Conservation (phyloP, 1,140 invertebrate genomes). For the Heliconius congener region DNA sequence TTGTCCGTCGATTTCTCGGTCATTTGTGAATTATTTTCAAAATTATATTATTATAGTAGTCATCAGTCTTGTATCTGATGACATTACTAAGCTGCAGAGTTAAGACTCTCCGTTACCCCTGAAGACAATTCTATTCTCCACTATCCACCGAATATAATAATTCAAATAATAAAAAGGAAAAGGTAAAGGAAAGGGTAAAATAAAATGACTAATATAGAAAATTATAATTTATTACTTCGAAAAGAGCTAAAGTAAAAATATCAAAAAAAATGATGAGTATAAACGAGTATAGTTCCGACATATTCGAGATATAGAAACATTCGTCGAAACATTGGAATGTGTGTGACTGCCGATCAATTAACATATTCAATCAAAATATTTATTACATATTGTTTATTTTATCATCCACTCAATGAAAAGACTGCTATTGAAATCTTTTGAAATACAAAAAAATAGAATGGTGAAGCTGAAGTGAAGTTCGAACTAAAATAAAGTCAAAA, state of each 20-base stretch:
- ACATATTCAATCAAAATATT: neutral
- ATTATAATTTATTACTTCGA: slow-evolving; percentile 75
- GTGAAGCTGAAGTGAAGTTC: too few relatives aligned
- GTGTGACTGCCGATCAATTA: slow-evolving; percentile 21
- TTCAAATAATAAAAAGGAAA: neutral
- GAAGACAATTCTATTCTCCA: too few relatives aligned
- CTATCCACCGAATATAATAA: too few relatives aligned
- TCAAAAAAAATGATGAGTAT: slow-evolving; percentile 66
- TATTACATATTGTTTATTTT: neutral
- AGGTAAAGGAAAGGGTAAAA: slow-evolving; percentile 33
- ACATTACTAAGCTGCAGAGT: too few relatives aligned
- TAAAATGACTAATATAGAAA: slow-evolving; percentile 62
- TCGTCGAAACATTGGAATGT: slow-evolving; percentile 42
- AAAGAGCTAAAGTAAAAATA: slow-evolving; percentile 69
- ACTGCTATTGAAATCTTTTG: neutral
- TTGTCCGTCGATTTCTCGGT: too few relatives aligned
- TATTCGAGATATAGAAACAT: slow-evolving; percentile 47
- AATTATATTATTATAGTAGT: too few relatives aligned
- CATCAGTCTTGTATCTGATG: too few relatives aligned
- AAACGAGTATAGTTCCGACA: slow-evolving; percentile 51
- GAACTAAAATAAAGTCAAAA: too few relatives aligned
- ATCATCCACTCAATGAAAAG: neutral
- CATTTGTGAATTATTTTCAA: too few relatives aligned
- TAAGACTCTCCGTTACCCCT: too few relatives aligned
- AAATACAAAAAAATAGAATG: neutral